These are phyloP conservation scores for Trogon melanurus DNA, from an alignment of 2,113 vertebrate species.

Conservation along the genomic window DNA sequence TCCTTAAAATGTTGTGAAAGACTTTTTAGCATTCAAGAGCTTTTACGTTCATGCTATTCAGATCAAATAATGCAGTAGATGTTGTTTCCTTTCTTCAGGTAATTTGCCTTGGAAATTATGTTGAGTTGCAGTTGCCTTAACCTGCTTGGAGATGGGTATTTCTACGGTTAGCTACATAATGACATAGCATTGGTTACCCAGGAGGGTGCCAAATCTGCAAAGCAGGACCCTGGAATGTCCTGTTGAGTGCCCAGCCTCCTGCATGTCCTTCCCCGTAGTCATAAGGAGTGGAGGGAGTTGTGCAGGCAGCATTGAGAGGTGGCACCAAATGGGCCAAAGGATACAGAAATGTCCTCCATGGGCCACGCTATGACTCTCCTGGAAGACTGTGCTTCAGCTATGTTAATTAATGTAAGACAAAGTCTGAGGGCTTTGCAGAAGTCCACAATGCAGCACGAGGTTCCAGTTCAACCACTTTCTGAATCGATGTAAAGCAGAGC, in stretches of 20 bases:
- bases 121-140: background rate
- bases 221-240: background rate
- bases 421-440: background rate
- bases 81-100: background rate
- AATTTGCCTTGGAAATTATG: constrained; percentile 55
- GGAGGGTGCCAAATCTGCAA: background rate
- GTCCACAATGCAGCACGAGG: rapidly evolving
- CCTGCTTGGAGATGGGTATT: background rate
- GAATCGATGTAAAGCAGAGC: background rate
- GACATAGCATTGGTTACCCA: background rate
- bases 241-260: background rate
- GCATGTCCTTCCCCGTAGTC: background rate
- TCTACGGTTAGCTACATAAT: background rate
- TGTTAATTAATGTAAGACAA: background rate
- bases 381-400: rapidly evolving
- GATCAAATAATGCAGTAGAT: constrained; percentile 21
- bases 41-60: constrained; percentile 11
- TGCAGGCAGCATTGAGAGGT: background rate
- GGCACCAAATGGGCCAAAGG: rapidly evolving
- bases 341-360: background rate
- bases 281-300: background rate
- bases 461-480: background rate
- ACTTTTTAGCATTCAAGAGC: constrained; percentile 30
- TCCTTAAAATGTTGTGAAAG: constrained; percentile 30
- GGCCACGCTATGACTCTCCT: rapidly evolving